A percentile compares a stretch with the other conserved stretches of the same genome.
phyloP scores from a whole-genome alignment of 2,797 vertebrate genomes.

The Babyrousa celebensis region DNA sequence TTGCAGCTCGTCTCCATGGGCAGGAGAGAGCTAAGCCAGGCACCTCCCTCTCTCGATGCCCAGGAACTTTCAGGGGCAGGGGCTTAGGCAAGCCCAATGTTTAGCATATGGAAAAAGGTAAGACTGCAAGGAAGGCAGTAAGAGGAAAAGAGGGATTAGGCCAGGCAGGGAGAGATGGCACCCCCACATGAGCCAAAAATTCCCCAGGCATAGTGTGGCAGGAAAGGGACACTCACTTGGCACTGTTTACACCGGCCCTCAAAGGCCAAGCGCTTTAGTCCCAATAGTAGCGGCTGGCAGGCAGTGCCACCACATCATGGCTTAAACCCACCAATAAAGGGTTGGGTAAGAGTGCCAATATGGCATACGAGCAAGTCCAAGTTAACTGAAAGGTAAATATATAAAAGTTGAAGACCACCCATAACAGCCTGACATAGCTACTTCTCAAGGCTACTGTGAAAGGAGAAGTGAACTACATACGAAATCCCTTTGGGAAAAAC shows the following conservation, averaged over 20 bases:
- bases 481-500: conserved; percentile 64
- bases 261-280: conserved; percentile 1
- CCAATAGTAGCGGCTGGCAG: conserved; percentile 5
- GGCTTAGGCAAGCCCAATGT: neutral
- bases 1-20: neutral
- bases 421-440: conserved; percentile 35
- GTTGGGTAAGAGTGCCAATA: neutral
- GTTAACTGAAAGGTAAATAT: conserved; percentile 76
- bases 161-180: neutral
- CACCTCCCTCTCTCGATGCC: neutral
- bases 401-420: conserved; percentile 76
- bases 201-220: too few relatives aligned
- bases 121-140: neutral
- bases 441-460: conserved; percentile 73
- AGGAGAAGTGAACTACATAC: conserved; percentile 59
- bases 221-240: neutral
- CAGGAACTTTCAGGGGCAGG: neutral
- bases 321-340: conserved; percentile 46
- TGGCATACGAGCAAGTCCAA: conserved; percentile 64
- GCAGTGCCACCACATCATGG: neutral
- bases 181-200: neutral
- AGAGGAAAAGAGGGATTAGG: neutral
- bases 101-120: neutral
- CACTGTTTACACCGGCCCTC: neutral
- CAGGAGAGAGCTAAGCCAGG: neutral